phyloP scores from a whole-genome alignment of 2,888 invertebrate species.

The Tenthredo mesomela region DNA sequence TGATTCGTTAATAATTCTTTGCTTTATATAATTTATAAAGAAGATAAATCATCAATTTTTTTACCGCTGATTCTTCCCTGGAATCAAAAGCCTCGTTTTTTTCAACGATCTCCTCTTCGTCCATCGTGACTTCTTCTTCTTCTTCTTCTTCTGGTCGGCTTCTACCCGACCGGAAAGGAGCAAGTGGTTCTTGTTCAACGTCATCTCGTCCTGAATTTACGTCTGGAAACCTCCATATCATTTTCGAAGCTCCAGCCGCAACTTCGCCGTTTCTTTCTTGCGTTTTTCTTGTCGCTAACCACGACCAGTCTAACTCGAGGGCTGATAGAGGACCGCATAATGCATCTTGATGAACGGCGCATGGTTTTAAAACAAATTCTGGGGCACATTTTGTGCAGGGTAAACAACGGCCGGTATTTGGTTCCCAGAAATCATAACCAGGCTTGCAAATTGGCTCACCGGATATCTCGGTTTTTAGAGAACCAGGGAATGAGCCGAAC shows the following conservation, averaged over 20 bases:
- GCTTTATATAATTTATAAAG: background rate
- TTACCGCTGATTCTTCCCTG: slow-evolving; percentile 19
- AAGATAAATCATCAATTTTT: background rate
- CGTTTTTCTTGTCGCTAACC: slow-evolving; percentile 77
- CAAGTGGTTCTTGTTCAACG: background rate
- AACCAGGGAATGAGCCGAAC: slow-evolving; percentile 71
- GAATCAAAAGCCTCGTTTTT: background rate
- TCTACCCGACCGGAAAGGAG: slow-evolving; percentile 30
- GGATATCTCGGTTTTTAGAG: slow-evolving; percentile 54
- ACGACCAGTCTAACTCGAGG: slow-evolving; percentile 83
- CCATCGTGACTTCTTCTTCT: slow-evolving; percentile 49
- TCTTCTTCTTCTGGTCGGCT: slow-evolving; percentile 49
- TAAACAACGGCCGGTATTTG: slow-evolving; percentile 83
- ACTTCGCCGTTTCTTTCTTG: slow-evolving; percentile 68
- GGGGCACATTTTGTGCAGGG: slow-evolving; percentile 87
- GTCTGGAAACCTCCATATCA: slow-evolving; percentile 64
- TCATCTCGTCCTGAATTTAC: slow-evolving; percentile 46
- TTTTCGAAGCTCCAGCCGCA: slow-evolving; percentile 60
- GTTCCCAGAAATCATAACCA: slow-evolving; percentile 86
- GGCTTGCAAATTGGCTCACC: slow-evolving; percentile 74
- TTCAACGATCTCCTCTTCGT: slow-evolving; percentile 33
- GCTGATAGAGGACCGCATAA: slow-evolving; percentile 86
- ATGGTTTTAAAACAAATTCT: slow-evolving; percentile 85
- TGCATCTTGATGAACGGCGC: slow-evolving; percentile 88
- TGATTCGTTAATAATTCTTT: background rate